Base-by-base conservation (phyloP, 2,797 vertebrate species). In the Lindbergichthys nudifrons region DNA sequence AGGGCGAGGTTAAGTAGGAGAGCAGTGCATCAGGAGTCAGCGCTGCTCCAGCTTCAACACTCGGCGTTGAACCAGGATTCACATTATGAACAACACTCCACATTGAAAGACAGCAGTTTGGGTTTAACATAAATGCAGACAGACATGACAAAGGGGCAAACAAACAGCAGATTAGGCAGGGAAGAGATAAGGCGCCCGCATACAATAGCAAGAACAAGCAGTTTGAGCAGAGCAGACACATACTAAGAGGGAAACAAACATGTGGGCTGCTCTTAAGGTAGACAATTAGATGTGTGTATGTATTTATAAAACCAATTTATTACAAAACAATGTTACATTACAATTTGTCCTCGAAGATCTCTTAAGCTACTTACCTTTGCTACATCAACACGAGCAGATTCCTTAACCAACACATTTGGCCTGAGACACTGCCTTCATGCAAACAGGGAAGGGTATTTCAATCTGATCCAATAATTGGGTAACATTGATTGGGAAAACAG, bases 111-210 rank as follows among this genome's bases (percentile, higher is more conserved):
- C 79, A 56, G 58, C 68, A 60, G 63, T 46, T 32, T n/a, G 60
- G 70, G 74, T 81, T 85, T 81, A 84, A 58, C 77, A 79, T 59
- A 67, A 73, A 76, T 56, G 7, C 69, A 70, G 77, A 65, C 63
- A 61, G 70, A 73, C 68, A 65, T 65, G 77, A 84, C 75, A 73
- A 73, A 58, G 68, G 66, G 70, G 54, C 43, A 51, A 54, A 77
- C 82, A 81, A 80, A 82, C 75, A 59, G 43, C 45, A 21, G 79
- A 81, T 80, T 75, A 83, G 81, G 73, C 72, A 10, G 7, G n/a
- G 21, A 43, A 26, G 61, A 73, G 81, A 89, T 83, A 81, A 79
- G 10, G 23, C 2, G 10, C 8, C 60, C 36, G 42, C 11, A 73
- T 80, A 80, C 18, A 64, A 82, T 36, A 62, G 71, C 26, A 42